Evolutionary conservation across 2,797 vertebrate genomes (phyloP), one percentile per base, ranked within the genome.

Genomic region (Perodicticus potto): DNA sequence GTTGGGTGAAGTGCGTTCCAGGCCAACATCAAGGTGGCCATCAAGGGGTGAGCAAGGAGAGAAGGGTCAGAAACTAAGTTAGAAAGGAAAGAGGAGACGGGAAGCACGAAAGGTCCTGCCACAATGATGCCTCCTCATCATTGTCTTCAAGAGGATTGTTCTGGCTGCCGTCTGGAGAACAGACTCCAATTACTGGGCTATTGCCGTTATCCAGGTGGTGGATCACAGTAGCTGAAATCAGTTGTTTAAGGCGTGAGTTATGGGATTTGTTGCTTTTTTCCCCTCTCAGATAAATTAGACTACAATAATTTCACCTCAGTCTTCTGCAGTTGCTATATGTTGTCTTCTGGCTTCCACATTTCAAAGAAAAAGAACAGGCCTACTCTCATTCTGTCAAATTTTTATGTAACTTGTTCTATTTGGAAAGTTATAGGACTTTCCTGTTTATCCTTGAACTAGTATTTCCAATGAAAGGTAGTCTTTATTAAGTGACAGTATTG

Each of bases 321-420:
- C 32, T 84, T 86, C 82, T 29, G 17, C 17, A 89, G 72, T 63
- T 78, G 70, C 45, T 77, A 17, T 45, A 65, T 57, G 23, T 73
- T 94, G 70, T 88, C 86, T 91, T 92, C 61, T 59, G 57, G 10
- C 61, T 80, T 95, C 89, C 40, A 67, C 67, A 7, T 95, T 96
- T 94, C 96, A 96, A 81, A 89, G n/a, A 40, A 63, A 91, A 96
- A 89, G 49, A 93, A 87, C 53, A 90, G 78, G 23, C 72, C 49
- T 86, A 43, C 9, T 53, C 59, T 22, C 32, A 70, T 65, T 83
- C 77, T 78, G 59, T 63, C 69, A 92, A 67, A 55, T 91, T 85
- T 91, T 93, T 85, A 72, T 40, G 6, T 80, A 91, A 91, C 53
- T 77, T 77, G 19, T 76, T 65, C 82, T 91, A 5, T 93, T 77